Evolutionary conservation across 2,797 vertebrate genomes (phyloP).

Genomic region (Coracias cyanogaster): DNA sequence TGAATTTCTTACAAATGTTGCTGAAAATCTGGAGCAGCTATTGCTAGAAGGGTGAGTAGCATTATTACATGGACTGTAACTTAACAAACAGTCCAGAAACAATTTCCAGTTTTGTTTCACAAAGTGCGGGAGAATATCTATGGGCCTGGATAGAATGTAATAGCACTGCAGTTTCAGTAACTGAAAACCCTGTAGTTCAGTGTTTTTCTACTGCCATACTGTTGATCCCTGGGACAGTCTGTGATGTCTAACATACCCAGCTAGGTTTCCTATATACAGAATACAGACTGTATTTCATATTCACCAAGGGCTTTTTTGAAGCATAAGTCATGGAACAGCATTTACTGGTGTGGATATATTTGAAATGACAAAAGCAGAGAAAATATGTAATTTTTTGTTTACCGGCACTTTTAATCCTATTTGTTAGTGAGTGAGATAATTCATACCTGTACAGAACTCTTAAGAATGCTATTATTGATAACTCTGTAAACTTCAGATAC

Average conservation of each 20-base stretch:
- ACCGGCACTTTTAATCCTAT: not conserved
- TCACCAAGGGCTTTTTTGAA: not conserved
- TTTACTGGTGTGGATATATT: not conserved
- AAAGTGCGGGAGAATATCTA: not conserved
- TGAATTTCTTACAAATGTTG: slow-evolving; percentile 76
- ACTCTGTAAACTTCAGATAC: not conserved
- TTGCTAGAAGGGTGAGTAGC: slow-evolving; percentile 88
- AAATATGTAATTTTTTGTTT: not conserved
- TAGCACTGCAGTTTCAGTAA: not conserved
- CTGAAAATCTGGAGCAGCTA: slow-evolving; percentile 88
- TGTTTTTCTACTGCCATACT: not conserved
- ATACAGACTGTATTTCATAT: not conserved
- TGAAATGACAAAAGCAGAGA: not conserved
- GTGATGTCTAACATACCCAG: not conserved
- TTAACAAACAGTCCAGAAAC: not conserved
- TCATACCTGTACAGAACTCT: not conserved
- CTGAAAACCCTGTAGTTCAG: not conserved
- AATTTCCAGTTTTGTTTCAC: not conserved
- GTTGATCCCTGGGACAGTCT: not conserved
- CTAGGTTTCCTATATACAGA: not conserved
- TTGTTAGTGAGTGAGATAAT: not conserved
- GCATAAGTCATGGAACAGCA: not conserved
- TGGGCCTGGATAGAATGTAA: not conserved
- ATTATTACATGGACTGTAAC: not conserved
- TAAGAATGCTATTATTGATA: not conserved